These are phyloP conservation scores for Papilio dardanus DNA, from an alignment of 1,140 invertebrate genomes.

Conservation along the genomic window DNA sequence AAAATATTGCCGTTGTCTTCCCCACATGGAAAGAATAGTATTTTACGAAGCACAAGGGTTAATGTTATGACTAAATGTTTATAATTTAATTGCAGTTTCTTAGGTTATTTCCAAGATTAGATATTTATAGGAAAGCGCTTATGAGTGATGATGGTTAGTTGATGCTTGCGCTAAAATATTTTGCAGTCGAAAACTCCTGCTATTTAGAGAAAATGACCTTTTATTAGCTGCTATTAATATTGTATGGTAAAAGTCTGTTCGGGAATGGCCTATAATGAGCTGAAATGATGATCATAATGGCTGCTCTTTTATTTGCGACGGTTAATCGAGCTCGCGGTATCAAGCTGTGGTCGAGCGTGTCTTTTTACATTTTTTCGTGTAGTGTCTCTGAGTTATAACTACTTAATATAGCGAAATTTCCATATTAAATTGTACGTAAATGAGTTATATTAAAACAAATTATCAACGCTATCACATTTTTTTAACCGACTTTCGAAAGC, in stretches of 20 bases:
- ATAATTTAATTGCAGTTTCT: not conserved
- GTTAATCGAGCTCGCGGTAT: not conserved
- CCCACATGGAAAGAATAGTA: no score
- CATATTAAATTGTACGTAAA: not conserved
- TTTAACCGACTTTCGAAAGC: no score
- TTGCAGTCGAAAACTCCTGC: not conserved
- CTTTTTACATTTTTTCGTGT: not conserved
- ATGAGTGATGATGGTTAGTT: not conserved
- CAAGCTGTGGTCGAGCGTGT: not conserved
- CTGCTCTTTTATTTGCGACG: conserved; percentile 6
- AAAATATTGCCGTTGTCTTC: no score
- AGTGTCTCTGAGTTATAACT: not conserved
- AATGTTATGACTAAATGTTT: no score
- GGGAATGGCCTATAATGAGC: conserved; percentile 18
- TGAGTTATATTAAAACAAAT: not conserved
- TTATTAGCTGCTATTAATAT: conserved; percentile 15
- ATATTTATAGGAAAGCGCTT: not conserved
- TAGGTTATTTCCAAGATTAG: not conserved
- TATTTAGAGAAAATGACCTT: conserved; percentile 15
- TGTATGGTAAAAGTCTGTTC: conserved; percentile 12
- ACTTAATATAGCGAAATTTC: not conserved
- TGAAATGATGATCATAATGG: conserved; percentile 24
- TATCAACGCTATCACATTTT: not conserved
- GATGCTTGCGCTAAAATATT: not conserved
- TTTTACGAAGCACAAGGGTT: no score